phyloP scores from a whole-genome alignment of 92 coral and sea anemone species.

The Phenganax stokvisi region DNA sequence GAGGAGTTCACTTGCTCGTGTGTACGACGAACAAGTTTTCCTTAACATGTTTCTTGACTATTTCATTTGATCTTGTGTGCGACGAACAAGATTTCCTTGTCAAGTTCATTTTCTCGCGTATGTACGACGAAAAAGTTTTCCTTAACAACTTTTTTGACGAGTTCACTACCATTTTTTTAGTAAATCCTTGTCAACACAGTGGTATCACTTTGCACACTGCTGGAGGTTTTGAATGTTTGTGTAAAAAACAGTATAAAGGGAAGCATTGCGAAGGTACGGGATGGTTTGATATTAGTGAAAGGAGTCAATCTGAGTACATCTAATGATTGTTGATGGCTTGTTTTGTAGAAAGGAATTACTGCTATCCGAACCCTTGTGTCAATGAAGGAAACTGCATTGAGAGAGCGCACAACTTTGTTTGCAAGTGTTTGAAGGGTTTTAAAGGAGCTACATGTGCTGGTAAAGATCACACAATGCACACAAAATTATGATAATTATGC shows the following conservation, averaged over 20 bases:
- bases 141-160: background rate
- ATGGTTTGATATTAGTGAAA: background rate
- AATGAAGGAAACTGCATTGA: conserved; percentile 72
- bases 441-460: conserved; percentile 77
- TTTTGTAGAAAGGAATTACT: conserved; percentile 45
- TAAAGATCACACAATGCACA: conserved; percentile 22
- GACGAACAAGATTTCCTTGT: no score
- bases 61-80: no score
- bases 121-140: background rate
- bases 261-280: conserved; percentile 74
- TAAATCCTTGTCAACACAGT: conserved; percentile 77
- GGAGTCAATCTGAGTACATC: no score
- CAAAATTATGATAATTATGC: background rate
- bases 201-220: conserved; percentile 77
- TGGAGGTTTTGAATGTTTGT: conserved; percentile 77
- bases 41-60: no score
- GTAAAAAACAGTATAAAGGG: conserved; percentile 81
- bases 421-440: conserved; percentile 70
- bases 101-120: no score
- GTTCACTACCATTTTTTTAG: background rate
- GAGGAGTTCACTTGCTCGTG: background rate
- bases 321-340: background rate
- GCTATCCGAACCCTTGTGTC: conserved; percentile 64
- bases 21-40: no score
- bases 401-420: conserved; percentile 57